Evolutionary conservation across 2,888 invertebrate genomes (phyloP), one percentile per base, ranked within the genome.

Genomic region (Agriotes lineatus): DNA sequence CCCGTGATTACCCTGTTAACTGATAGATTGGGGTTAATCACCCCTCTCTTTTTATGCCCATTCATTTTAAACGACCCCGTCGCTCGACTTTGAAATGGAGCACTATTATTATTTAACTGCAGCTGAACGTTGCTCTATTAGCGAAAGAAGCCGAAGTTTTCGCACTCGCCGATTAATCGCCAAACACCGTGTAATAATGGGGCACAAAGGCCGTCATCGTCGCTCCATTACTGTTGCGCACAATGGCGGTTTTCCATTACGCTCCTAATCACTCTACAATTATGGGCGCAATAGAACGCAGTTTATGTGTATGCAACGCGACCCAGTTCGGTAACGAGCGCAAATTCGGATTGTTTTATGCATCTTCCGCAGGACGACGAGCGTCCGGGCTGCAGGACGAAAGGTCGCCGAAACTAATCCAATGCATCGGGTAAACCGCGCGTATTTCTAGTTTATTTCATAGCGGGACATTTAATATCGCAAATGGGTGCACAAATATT

Each of bases 11-110:
- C 67, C 52, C 67, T 52, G 70, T 70, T 70, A 70, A 70, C 70
- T 63, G 67, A 70, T 70, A 70, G 61, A 67, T 70, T 57, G 66
- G 57, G 62, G 70, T 62, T 70, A 69, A 69, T 69, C 65, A 65
- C 48, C 69, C 45, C 42, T 69, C 69, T 69, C 69, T 60, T 65
- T 69, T 65, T 57, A 61, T 48, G 25, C 56, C 45, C 61, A 39
- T 69, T 54, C 42, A 66, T 69, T 69, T 66, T 45, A 60, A 64
- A 64, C 65, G 37, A 56, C 59, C 45, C 59, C 52, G 42, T 48
- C 42, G 48, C 56, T 50, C 19, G 35, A 57, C 45, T 58, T 63
- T 54, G 39, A 63, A 63, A 58, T 63, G 42, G 18, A 50, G 42
- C 42, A 2, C 52, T 19, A 57, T 64, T 57, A 64, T 64, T 58